phyloP scores from a whole-genome alignment of 2,888 invertebrate genomes.

The Scrobipalpa costella region DNA sequence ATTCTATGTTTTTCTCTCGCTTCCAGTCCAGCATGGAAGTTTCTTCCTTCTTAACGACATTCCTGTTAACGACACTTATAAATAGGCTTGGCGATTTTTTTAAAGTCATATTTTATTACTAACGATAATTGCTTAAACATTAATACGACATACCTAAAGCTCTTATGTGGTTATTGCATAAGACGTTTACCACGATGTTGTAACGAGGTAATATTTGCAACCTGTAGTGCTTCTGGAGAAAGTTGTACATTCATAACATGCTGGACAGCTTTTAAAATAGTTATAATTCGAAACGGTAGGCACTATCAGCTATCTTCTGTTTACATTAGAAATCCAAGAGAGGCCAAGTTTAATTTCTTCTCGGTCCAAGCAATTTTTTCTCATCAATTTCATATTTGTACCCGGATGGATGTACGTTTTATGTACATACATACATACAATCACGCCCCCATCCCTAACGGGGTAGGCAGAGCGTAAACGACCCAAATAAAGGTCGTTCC shows the following conservation, averaged over 20 bases:
- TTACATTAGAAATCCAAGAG: not conserved
- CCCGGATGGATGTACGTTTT: too few species aligned
- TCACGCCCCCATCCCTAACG: too few species aligned
- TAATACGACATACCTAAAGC: slow-evolving; percentile 25
- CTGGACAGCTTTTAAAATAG: not conserved
- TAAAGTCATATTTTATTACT: slow-evolving; percentile 11
- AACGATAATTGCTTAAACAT: slow-evolving; percentile 7
- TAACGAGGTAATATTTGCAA: slow-evolving; percentile 19
- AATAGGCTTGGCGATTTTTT: slow-evolving; percentile 28
- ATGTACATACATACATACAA: too few species aligned
- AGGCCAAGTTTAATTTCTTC: too few species aligned
- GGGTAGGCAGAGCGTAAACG: too few species aligned
- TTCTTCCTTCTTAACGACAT: too few species aligned
- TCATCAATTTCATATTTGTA: too few species aligned
- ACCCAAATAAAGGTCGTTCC: too few species aligned
- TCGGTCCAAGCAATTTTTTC: too few species aligned
- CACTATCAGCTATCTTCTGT: slow-evolving; percentile 1
- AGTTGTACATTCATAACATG: slow-evolving; percentile 22
- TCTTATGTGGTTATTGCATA: slow-evolving; percentile 26
- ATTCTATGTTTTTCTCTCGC: too few species aligned
- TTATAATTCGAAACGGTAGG: slow-evolving; percentile 3
- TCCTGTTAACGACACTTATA: slow-evolving; percentile 49
- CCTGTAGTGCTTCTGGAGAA: slow-evolving; percentile 22
- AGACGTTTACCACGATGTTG: slow-evolving; percentile 22
- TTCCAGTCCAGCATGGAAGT: too few species aligned